phyloP scores from a whole-genome alignment of 2,113 vertebrate genomes.

The Seriola dumerili region DNA sequence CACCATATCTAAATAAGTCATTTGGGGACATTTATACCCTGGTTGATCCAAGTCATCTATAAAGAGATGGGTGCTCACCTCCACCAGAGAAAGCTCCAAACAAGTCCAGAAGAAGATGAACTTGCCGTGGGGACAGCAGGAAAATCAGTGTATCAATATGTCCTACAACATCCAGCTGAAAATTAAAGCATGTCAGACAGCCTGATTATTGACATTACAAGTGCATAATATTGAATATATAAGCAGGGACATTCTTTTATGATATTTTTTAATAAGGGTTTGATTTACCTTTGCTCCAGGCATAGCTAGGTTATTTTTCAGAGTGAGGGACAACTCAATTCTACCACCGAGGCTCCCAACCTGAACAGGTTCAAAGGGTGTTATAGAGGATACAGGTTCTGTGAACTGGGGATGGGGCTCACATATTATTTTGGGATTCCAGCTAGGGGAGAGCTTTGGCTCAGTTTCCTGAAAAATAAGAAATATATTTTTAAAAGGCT shows the following conservation, averaged over 20 bases:
- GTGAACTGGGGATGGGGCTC: constrained; percentile 97
- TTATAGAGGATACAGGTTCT: constrained; percentile 88
- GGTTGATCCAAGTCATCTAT: background rate
- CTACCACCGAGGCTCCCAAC: constrained; percentile 91
- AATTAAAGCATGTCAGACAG: constrained; percentile 39
- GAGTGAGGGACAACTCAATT: constrained; percentile 91
- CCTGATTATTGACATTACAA: background rate
- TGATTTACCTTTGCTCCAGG: constrained; percentile 91
- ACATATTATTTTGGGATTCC: constrained; percentile 97
- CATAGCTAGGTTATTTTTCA: constrained; percentile 96
- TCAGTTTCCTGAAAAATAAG: constrained; percentile 89
- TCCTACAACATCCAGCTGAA: constrained; percentile 94
- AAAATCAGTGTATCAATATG: constrained; percentile 92
- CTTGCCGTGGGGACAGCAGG: constrained; percentile 94
- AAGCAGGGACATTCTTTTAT: background rate
- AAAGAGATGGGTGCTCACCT: constrained; percentile 81
- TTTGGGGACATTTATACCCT: background rate
- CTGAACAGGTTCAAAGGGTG: constrained; percentile 91
- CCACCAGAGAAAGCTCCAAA: constrained; percentile 92
- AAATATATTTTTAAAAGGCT: background rate
- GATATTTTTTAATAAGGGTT: background rate
- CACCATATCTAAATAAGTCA: background rate
- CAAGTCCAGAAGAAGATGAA: constrained; percentile 94
- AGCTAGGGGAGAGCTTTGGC: constrained; percentile 97
- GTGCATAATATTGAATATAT: background rate